phyloP scores from a whole-genome alignment of 2,888 invertebrate species.

The Chesias legatella region DNA sequence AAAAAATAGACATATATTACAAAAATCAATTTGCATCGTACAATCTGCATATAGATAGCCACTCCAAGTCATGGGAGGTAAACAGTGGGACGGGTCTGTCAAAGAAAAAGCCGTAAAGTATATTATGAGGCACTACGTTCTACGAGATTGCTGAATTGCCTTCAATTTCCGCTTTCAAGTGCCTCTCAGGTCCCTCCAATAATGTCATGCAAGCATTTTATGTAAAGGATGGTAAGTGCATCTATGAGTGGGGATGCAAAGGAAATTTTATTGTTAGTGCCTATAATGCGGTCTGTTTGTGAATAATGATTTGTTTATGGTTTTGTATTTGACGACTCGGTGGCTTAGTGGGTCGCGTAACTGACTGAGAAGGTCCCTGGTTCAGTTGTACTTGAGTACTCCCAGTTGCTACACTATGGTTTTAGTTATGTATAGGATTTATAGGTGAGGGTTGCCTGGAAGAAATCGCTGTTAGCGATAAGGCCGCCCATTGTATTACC shows the following conservation, averaged over 20 bases:
- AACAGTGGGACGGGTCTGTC: slow-evolving; percentile 27
- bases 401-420: no score
- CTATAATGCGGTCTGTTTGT: slow-evolving; percentile 23
- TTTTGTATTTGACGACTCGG: not conserved
- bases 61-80: slow-evolving; percentile 14
- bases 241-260: slow-evolving; percentile 27
- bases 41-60: no score
- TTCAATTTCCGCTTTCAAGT: slow-evolving; percentile 50
- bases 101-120: slow-evolving; percentile 44
- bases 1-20: no score
- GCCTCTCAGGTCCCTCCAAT: slow-evolving; percentile 37
- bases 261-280: slow-evolving; percentile 25
- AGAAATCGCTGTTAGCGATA: no score
- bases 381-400: no score
- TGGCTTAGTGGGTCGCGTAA: not conserved
- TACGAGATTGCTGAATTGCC: slow-evolving; percentile 49
- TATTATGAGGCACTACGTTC: slow-evolving; percentile 42
- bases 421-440: no score
- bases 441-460: no score
- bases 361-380: no score
- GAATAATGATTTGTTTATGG: slow-evolving; percentile 18
- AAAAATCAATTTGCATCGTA: no score
- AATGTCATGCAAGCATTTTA: slow-evolving; percentile 37
- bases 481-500: no score
- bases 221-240: slow-evolving; percentile 33